phyloP scores from a whole-genome alignment of 1,140 invertebrate genomes.

The Drosophila rhopaloa region DNA sequence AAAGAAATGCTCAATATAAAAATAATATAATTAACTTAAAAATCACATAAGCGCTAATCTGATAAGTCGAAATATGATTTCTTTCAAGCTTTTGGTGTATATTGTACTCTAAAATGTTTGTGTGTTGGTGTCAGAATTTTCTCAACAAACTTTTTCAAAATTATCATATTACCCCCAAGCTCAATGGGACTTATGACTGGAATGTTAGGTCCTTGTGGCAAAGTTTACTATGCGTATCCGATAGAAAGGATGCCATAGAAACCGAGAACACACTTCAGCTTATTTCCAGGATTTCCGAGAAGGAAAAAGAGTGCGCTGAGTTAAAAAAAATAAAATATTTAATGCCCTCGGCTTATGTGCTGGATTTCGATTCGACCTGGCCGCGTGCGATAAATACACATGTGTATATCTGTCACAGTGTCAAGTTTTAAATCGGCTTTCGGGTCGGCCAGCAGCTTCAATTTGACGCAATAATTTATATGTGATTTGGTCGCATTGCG shows the following conservation, averaged over 20 bases:
- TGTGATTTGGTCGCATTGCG: slow-evolving; percentile 55
- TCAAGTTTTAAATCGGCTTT: slow-evolving; percentile 68
- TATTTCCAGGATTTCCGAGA: slow-evolving; percentile 1
- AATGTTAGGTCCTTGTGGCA: neutral
- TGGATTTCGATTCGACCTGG: slow-evolving; percentile 21
- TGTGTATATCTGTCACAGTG: slow-evolving; percentile 30
- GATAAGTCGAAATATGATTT: no score
- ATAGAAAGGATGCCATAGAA: slow-evolving; percentile 3
- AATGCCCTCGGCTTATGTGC: slow-evolving; percentile 40
- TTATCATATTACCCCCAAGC: neutral
- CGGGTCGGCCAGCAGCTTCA: slow-evolving; percentile 43
- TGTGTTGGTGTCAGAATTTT: neutral
- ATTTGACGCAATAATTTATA: slow-evolving; percentile 74
- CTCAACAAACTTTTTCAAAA: slow-evolving; percentile 1
- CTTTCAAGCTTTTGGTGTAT: no score
- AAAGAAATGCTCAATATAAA: no score
- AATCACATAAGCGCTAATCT: no score
- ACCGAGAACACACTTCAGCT: neutral
- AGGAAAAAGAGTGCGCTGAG: neutral
- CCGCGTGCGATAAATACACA: slow-evolving; percentile 50
- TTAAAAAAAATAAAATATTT: slow-evolving; percentile 37
- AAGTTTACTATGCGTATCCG: neutral
- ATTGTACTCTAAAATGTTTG: no score
- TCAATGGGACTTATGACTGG: neutral
- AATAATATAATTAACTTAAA: no score